Base-by-base conservation (phyloP, 2,113 vertebrate genomes). In the Maccullochella peelii region DNA sequence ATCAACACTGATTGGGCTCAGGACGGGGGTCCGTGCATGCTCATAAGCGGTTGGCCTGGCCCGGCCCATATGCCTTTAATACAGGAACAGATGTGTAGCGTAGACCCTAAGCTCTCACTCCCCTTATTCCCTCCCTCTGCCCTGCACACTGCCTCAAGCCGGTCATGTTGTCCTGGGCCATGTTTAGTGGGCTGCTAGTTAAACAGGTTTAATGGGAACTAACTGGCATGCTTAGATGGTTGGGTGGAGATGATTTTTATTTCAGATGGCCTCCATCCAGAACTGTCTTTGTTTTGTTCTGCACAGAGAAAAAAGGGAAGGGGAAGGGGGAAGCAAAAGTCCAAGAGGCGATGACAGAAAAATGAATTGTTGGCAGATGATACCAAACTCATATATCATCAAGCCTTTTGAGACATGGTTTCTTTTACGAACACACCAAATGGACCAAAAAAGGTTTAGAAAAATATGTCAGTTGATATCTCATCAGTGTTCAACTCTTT, bases 61-160 rank as follows among this genome's bases (percentile, higher is more conserved):
- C 89, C 74, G 83, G 81, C 90, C 92, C 95, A 95, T 95, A 95
- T 95, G 95, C 93, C 92, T 96, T 95, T 92, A 95, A 95, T 96
- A 95, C 86, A 93, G 84, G 90, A 94, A 89, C 95, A 96, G 95
- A 96, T 95, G 95, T 95, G 94, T 67, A 91, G 80, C 83, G 85
- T 83, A 86, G 90, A 93, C 78, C 77, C 82, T 47, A 65, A 84
- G 80, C 86, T 89, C 80, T 88, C 86, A 44, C 84, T 80, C 63
- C 69, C 73, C 78, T 77, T 83, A 79, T 82, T 79, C 68, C 68
- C 81, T 81, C 79, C 69, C 59, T 87, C 84, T 89, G 66, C 79
- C 87, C 86, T 85, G 42, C 77, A 72, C 77, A 80, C 74, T 83
- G 89, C 82, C 89, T 86, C 79, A 82, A 91, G 91, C 89, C 86